Evolutionary conservation across 2,797 vertebrate species (phyloP), one percentile per base, ranked within the genome.

Genomic region (Darevskia mixta): DNA sequence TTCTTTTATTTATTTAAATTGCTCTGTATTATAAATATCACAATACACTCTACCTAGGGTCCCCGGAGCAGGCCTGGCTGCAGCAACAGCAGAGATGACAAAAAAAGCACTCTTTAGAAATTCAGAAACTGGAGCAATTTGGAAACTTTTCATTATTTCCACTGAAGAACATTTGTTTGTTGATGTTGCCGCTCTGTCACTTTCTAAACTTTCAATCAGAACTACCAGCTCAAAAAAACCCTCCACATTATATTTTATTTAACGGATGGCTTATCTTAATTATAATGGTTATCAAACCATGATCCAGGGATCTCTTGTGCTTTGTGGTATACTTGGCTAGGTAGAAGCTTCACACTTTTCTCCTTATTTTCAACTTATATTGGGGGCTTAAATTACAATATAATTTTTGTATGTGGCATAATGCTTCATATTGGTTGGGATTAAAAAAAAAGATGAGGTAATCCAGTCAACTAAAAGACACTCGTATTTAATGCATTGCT

Each of bases 181-280:
- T 45, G 67, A 61, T 87, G 49, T 81, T 87, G 69, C 69, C 45
- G 73, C 35, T 79, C 79, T 81, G 32, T 64, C 8, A 73, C 10
- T 69, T 82, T 45, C 29, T 32, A 55, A 73, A 72, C 43, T 35
- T 71, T 27, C n/a, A 72, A 2, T 83, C 71, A 75, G 38, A 87
- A 82, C 25, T 32, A 87, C 41, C 58, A 75, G 29, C 23, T 82
- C 17, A 23, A 75, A 82, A 82, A 73, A 61, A 45, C 18, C 18
- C 20, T 75, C 38, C 11, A 43, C 38, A 32, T 75, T 64, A 64
- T 66, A 25, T 18, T 38, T 80, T 86, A 72, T 58, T 61, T 71
- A 79, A 72, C 25, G 29, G 27, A 73, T 66, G 27, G 35, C n/a
- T 85, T 75, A 87, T 87, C 38, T 82, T 75, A 45, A 76, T 75